Evolutionary conservation across 2,113 vertebrate species (phyloP), one percentile per base, ranked within the genome.

Genomic region (Climacteris rufus): DNA sequence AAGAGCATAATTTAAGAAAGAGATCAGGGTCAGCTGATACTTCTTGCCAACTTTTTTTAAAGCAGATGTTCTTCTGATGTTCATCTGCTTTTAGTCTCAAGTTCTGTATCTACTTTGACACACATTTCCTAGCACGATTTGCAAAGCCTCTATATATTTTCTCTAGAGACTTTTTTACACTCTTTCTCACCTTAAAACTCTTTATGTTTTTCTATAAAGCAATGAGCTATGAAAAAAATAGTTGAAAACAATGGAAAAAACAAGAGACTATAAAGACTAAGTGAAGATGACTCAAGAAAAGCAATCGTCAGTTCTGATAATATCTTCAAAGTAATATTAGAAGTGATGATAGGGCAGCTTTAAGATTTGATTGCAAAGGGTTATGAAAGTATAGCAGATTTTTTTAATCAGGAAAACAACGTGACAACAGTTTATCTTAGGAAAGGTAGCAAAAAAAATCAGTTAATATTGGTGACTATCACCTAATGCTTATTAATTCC

Each of bases 21-120:
- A 40, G 15, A 75, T 59, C 49, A 84, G 60, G 13, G 39, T 95
- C n/a, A 80, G 65, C 63, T 86, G 50, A 81, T 57, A 45, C 35
- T 83, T 75, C 56, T 61, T 95, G 83, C 81, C 83, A 95, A 27
- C 16, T 93, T 84, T 81, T 91, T 50, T 65, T 30, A 40, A 69
- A 89, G 63, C 92, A 97, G 83, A 85, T 94, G 49, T 72, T 92
- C n/a, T 89, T 89, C 83, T 95, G 87, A 80, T 33, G 31, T 86
- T 87, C 60, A 87, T 89, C 80, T 97, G 76, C 0, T 93, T 93
- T 92, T 11, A 69, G 57, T 84, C 72, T 80, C 64, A 52, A 90
- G 61, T 79, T 89, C 54, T 91, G 40, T 65, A 83, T 69, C 52
- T 77, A 30, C 53, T 87, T 89, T 71, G 82, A 95, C 35, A 76